Evolutionary conservation across 30 jellyfish, hydroid and myxozoan species (phyloP).

Genomic region (Pseudorhiza aurosa): DNA sequence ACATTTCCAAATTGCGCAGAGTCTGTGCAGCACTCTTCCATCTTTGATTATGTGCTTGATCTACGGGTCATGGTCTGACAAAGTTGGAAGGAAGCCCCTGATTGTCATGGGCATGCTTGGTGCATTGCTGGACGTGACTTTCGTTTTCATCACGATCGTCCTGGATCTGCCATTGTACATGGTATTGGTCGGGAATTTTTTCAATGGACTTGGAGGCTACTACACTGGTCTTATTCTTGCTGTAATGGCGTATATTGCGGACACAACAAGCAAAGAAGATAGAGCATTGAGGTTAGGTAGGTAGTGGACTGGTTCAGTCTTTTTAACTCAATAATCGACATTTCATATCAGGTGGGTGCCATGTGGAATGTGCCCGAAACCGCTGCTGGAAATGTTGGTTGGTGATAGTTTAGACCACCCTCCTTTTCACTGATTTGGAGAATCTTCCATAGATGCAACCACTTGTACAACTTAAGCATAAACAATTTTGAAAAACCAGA

Average conservation of each 20-base stretch:
- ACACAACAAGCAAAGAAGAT: slow-evolving; percentile 56
- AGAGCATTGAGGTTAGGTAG: slow-evolving; percentile 78
- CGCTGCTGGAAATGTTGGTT: too few species aligned
- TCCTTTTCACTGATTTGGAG: too few species aligned
- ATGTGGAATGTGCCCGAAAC: too few species aligned
- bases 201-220: slow-evolving; percentile 86
- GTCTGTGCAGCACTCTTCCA: slow-evolving; percentile 63
- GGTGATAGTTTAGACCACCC: too few species aligned
- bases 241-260: slow-evolving; percentile 78
- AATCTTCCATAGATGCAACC: too few species aligned
- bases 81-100: slow-evolving; percentile 83
- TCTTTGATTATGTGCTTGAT: slow-evolving; percentile 54
- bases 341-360: too few species aligned
- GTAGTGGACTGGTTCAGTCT: too few species aligned
- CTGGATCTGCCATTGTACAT: slow-evolving; percentile 63
- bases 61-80: slow-evolving; percentile 82
- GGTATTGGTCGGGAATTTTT: slow-evolving; percentile 58
- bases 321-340: too few species aligned
- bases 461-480: too few species aligned
- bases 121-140: slow-evolving; percentile 32
- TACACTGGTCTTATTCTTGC: slow-evolving; percentile 65
- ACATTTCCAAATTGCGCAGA: slow-evolving; percentile 53
- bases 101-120: slow-evolving; percentile 39
- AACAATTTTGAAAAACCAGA: too few species aligned
- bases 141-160: slow-evolving; percentile 43